Evolutionary conservation across 2,797 vertebrate species (phyloP), one percentile per base, ranked within the genome.

Genomic region (Nannoperca australis): DNA sequence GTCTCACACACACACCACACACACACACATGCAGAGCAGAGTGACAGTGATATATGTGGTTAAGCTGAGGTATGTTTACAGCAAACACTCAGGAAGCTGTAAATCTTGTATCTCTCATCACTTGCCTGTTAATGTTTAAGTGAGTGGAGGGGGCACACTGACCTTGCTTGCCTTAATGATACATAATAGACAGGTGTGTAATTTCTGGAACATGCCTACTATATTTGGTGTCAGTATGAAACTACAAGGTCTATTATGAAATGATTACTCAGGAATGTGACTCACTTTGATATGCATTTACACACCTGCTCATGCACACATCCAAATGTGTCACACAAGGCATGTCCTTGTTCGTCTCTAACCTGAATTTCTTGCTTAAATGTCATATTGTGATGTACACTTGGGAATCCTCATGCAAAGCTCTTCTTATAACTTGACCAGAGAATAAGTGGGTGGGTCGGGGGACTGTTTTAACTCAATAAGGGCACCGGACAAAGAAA

Each of bases 401-500:
- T 18, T 59, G 9, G 13, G 42, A 44, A 27, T 40, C 18, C 1
- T 70, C 2, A 7, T 61, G 12, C 45, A 71, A 58, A 45, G 34
- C 54, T 73, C 62, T 50, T 74, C 20, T 58, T 60, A 24, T 45
- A 54, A 69, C 5, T 69, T 79, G 76, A 73, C 58, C 47, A 10
- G 56, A 70, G 68, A 64, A 58, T 72, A 30, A 68, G 74, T 89
- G 75, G 84, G 84, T 81, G 79, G 71, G 82, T 81, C 64, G 24
- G 61, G 78, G 34, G 56, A 74, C 60, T 36, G 67, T 54, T 91
- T 83, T 80, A 87, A 88, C 91, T 92, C 82, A 85, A 91, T 90
- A 91, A 90, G 89, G 90, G 78, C 87, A 92, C 82, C 20, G 73
- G 85, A 78, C 86, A 81, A 89, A 84, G 78, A 64, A 85, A 92